A percentile compares a stretch with the other conserved stretches of the same genome.
These are phyloP conservation scores for Sialis lutaria DNA, from an alignment of 2,888 invertebrate species.

Conservation along the genomic window DNA sequence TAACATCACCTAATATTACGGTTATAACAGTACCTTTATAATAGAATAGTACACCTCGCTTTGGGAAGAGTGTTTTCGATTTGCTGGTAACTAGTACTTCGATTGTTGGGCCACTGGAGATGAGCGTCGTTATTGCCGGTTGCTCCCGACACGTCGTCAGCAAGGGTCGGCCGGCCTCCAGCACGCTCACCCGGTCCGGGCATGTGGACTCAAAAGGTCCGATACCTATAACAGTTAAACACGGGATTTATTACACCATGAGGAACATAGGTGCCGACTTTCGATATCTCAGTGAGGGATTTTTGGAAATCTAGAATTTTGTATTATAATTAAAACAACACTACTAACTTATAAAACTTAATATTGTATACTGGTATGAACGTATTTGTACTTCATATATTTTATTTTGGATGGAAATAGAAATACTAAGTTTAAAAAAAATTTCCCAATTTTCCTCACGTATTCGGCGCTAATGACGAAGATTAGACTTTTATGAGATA, in stretches of 20 bases:
- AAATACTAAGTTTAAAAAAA: not conserved
- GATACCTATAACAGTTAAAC: constrained; percentile 20
- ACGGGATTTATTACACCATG: not conserved
- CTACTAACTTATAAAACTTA: too few relatives aligned
- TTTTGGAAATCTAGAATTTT: too few relatives aligned
- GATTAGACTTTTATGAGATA: too few relatives aligned
- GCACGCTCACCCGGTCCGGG: constrained; percentile 32
- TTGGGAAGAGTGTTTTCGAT: constrained; percentile 34
- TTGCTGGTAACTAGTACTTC: constrained; percentile 29
- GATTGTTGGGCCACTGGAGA: constrained; percentile 26
- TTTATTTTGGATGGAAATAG: too few relatives aligned
- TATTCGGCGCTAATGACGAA: too few relatives aligned
- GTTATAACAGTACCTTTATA: constrained; percentile 34
- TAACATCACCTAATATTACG: not conserved
- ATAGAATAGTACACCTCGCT: constrained; percentile 44
- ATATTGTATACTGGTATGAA: too few relatives aligned
- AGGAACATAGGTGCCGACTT: not conserved
- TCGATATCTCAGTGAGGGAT: too few relatives aligned
- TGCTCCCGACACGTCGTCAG: constrained; percentile 36
- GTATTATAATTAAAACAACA: too few relatives aligned
- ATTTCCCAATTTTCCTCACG: not conserved
- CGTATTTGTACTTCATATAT: too few relatives aligned
- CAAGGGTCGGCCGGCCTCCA: constrained; percentile 30
- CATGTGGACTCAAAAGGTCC: constrained; percentile 32
- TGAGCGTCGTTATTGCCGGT: constrained; percentile 29